Base-by-base conservation (phyloP, 2,113 vertebrate species). In the Cololabis saira region DNA sequence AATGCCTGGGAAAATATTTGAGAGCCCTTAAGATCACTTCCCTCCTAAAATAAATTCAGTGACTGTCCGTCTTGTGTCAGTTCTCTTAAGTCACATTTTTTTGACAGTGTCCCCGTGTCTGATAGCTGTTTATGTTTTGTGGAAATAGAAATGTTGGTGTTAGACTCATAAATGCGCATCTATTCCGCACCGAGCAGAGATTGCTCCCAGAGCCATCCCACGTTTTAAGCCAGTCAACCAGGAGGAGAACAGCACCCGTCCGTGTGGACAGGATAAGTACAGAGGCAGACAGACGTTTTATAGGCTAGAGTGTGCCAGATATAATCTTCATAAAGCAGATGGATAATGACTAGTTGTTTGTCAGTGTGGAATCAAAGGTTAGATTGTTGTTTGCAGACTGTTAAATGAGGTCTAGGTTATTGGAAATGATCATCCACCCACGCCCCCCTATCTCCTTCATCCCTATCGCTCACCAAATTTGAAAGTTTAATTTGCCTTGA, bases 401-500 rank as follows among this genome's bases (percentile, higher is more conserved):
- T 92, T 93, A 91, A 92, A 93, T 92, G 87, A 92, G 91, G 83
- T 90, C 82, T 86, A 83, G 86, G 90, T 91, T 90, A 90, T 87
- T 89, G 86, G 78, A 80, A 90, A 88, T 82, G 86, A 90, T 92
- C 89, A 78, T 66, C 85, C 80, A 75, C 84, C 82, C 84, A 69
- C 74, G 63, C 86, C 71, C 76, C 63, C 67, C 78, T 56, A 69
- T 80, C 76, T 72, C 82, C 82, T 72, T 84, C 78, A 86, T 70
- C 78, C 67, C 62, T 68, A 65, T 87, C 85, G 82, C 82, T 80
- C 76, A 85, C 85, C 70, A 69, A 90, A 90, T 91, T 82, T 90
- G 83, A 91, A 91, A 88, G 87, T 91, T 92, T 92, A 92, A 93
- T 90, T 92, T 89, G 82, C 90, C 91, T 90, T 89, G 88, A 91